Percentiles rank a stretch among this genome's conserved stretches.
phyloP scores from a whole-genome alignment of 2,888 invertebrate genomes.

The Polymixis lichenea region DNA sequence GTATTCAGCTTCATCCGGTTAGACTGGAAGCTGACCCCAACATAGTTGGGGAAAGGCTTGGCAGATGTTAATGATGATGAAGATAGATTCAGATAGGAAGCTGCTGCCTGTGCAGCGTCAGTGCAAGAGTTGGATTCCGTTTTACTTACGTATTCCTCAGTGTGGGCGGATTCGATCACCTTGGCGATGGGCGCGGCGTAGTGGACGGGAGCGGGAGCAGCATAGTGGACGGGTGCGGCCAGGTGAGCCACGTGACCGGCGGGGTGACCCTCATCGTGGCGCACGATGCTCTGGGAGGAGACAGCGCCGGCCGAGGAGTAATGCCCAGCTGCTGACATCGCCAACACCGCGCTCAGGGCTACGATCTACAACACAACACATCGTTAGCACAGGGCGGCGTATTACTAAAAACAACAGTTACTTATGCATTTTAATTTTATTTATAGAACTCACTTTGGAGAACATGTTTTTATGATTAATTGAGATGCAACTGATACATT shows the following conservation, averaged over 20 bases:
- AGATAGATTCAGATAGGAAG: background rate
- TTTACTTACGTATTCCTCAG: conserved; percentile 77
- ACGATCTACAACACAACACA: conserved; percentile 72
- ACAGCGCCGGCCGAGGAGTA: conserved; percentile 82
- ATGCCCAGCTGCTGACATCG: conserved; percentile 83
- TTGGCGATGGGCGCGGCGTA: conserved; percentile 73
- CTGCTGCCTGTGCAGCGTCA: background rate
- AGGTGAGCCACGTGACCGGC: conserved; percentile 65
- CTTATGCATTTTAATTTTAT: background rate
- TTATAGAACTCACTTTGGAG: conserved; percentile 81
- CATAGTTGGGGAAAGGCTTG: too few relatives aligned
- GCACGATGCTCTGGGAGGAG: conserved; percentile 86
- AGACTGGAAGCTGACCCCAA: too few relatives aligned
- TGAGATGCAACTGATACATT: conserved; percentile 78
- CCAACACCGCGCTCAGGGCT: conserved; percentile 79
- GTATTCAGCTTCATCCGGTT: too few relatives aligned
- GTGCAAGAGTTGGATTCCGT: background rate
- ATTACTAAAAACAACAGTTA: background rate
- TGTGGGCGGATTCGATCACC: conserved; percentile 71
- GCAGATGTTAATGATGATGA: too few relatives aligned
- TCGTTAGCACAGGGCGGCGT: background rate
- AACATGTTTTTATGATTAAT: conserved; percentile 80
- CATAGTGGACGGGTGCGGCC: conserved; percentile 65
- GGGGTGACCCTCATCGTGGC: conserved; percentile 76
- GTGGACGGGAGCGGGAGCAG: conserved; percentile 68